phyloP scores from a whole-genome alignment of 2,888 invertebrate species.

The Euphydryas editha region DNA sequence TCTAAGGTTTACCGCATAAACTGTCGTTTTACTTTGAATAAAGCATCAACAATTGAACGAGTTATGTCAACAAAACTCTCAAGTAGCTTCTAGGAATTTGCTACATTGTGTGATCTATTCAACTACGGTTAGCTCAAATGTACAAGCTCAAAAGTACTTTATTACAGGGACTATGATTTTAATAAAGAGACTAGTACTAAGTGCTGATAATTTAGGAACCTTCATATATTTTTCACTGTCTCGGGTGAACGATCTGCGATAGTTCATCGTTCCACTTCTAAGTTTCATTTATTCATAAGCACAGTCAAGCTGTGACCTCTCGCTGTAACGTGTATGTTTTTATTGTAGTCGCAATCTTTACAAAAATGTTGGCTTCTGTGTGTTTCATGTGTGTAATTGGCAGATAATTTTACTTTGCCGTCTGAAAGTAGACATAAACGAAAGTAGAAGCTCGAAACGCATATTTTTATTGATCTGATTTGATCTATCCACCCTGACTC shows the following conservation, averaged over 20 bases:
- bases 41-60: constrained; percentile 1
- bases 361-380: too few relatives aligned
- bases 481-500: too few relatives aligned
- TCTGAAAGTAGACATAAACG: too few relatives aligned
- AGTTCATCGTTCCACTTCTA: constrained; percentile 10
- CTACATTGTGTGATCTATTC: neutral
- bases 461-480: too few relatives aligned
- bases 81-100: neutral
- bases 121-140: too few relatives aligned
- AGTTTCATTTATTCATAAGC: constrained; percentile 19
- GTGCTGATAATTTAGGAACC: neutral
- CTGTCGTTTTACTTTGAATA: neutral
- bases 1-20: neutral
- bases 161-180: neutral
- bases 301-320: neutral
- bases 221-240: constrained; percentile 9
- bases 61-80: neutral
- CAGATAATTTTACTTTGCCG: too few relatives aligned
- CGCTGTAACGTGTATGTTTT: neutral
- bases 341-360: neutral
- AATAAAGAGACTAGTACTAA: neutral
- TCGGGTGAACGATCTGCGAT: constrained; percentile 15
- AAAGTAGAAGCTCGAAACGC: too few relatives aligned
- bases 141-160: neutral
- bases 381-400: too few relatives aligned